Evolutionary conservation across 2,888 invertebrate genomes (phyloP).

Genomic region (Pilophorus perplexus): DNA sequence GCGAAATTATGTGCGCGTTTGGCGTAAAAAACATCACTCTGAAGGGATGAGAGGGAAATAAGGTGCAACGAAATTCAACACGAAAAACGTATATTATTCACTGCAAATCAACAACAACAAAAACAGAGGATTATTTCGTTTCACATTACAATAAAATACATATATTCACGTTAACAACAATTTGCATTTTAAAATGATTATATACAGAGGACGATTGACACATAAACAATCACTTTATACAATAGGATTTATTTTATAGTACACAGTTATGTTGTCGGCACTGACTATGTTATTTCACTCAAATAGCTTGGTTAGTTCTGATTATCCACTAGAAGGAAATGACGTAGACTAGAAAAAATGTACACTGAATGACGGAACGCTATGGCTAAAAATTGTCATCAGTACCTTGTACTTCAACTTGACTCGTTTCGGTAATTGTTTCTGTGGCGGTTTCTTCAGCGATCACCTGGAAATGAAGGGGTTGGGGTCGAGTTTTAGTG

Average conservation of each 20-base stretch:
- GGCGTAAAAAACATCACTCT: slow-evolving; percentile 9
- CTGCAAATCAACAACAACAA: slow-evolving; percentile 1
- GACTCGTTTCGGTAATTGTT: slow-evolving; percentile 43
- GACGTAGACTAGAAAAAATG: slow-evolving; percentile 33
- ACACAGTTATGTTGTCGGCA: slow-evolving; percentile 9
- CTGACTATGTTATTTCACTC: slow-evolving; percentile 38
- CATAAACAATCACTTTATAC: slow-evolving; percentile 26
- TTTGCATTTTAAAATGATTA: slow-evolving; percentile 4
- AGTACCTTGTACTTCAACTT: slow-evolving; percentile 46
- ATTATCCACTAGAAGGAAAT: slow-evolving; percentile 15
- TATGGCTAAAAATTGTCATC: slow-evolving; percentile 21
- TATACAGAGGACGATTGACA: slow-evolving; percentile 20
- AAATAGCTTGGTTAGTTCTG: slow-evolving; percentile 31
- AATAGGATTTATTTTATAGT: slow-evolving; percentile 2
- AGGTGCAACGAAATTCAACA: slow-evolving; percentile 2
- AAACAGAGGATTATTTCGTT: slow-evolving; percentile 25
- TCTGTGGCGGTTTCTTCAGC: slow-evolving; percentile 46
- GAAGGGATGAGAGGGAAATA: slow-evolving; percentile 13
- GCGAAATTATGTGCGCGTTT: slow-evolving; percentile 18
- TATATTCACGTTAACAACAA: slow-evolving; percentile 10
- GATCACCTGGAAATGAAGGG: slow-evolving; percentile 39
- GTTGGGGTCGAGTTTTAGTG: not conserved
- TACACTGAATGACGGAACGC: slow-evolving; percentile 13
- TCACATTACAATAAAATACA: not conserved
- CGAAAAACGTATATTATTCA: slow-evolving; percentile 23